Evolutionary conservation across 2,797 vertebrate species (phyloP), one percentile per base, ranked within the genome.

Genomic region (Triplophysa yarkandensis): DNA sequence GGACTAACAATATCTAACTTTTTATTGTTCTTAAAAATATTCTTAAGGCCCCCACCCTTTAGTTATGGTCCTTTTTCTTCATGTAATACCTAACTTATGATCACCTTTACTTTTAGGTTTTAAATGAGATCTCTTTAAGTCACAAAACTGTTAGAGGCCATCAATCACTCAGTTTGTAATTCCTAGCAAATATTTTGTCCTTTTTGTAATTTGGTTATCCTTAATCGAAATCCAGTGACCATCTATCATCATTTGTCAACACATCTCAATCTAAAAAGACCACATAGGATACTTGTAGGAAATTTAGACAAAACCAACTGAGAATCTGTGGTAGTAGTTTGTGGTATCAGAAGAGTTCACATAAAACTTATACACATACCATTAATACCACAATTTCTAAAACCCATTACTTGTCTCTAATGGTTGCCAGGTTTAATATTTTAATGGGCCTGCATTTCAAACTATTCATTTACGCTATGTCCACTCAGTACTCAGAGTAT

Each of bases 81-180:
- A 57, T n/a, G 46, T 65, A 10, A 5, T 44, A n/a, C 21, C 23
- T 16, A 23, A 68, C 60, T 67, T 46, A 74, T 48, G 16, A 67
- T 16, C 28, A 36, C 27, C 7, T 48, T 62, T 39, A 46, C 17
- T 9, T 0, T 10, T 2, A 39, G 60, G 9, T 39, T 62, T 62
- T 0, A 36, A n/a, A 39, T 4, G 6, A 17, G 25, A 32, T 58
- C 39, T 66, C 21, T 27, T 6, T 48, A 21, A 66, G 23, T 25
- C 19, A 44, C 41, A 46, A 28, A 60, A 16, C 48, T 34, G 4
- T 67, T 67, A 6, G 10, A 16, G 30, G 2, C 28, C 11, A 58
- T 67, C 17, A 28, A 74, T 19, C 19, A n/a, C n/a, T 8, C 14
- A 34, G 14, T 46, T 64, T 74, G 55, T 64, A 65, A 41, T 44